Percentiles rank a stretch among this genome's conserved stretches.
Evolutionary conservation across 2,113 vertebrate genomes (phyloP).

Genomic region (Forbesichthys papilliferus): DNA sequence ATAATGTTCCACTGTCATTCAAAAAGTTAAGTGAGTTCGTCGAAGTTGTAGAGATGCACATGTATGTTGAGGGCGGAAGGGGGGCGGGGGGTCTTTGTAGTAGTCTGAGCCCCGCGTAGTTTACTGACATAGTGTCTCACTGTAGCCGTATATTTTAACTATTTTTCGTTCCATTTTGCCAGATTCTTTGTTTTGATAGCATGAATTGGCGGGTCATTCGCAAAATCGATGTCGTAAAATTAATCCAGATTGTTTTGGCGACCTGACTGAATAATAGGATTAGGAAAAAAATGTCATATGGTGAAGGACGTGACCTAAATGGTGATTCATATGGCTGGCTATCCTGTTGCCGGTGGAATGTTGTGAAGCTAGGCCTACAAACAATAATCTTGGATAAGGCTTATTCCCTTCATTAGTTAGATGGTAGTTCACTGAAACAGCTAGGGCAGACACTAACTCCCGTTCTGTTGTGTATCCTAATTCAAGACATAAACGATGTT

Average conservation of each 20-base stretch:
- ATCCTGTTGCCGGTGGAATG: neutral
- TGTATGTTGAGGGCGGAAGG: too few relatives aligned
- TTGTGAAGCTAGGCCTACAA: neutral
- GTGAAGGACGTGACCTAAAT: neutral
- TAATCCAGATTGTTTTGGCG: too few relatives aligned
- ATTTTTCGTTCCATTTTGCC: neutral
- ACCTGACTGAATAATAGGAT: neutral
- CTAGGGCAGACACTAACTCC: slow-evolving; percentile 29
- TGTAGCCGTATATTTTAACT: too few relatives aligned
- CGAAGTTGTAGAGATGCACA: too few relatives aligned
- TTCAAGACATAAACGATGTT: too few relatives aligned
- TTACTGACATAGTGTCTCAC: too few relatives aligned
- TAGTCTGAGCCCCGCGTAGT: too few relatives aligned
- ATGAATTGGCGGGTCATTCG: neutral
- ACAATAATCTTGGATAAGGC: neutral
- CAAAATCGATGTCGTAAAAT: too few relatives aligned
- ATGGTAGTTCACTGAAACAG: slow-evolving; percentile 1
- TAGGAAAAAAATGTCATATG: neutral
- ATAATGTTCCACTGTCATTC: too few relatives aligned
- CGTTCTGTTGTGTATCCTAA: neutral
- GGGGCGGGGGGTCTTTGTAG: too few relatives aligned
- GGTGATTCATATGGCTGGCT: slow-evolving; percentile 15
- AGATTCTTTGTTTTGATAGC: neutral
- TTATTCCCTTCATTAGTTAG: too few relatives aligned
- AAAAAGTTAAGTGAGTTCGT: too few relatives aligned